Evolutionary conservation across 2,797 vertebrate species (phyloP).

Genomic region (Harpagifer antarcticus): DNA sequence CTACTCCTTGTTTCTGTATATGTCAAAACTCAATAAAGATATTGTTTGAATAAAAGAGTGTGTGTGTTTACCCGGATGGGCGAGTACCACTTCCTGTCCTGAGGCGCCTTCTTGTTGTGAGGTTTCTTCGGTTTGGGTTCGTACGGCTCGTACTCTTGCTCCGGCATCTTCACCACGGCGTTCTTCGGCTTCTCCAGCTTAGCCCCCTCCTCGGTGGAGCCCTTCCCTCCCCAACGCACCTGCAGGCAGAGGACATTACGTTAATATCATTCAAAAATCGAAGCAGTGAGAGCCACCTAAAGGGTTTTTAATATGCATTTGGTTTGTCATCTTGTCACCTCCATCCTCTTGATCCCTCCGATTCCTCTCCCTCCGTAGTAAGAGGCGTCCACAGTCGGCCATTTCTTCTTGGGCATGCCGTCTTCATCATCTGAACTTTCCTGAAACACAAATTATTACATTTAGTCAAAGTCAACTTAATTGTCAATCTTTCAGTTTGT

Average conservation of each 20-base stretch:
- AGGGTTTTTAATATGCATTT: too few species aligned
- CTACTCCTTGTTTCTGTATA: too few species aligned
- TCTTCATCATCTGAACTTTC: conserved; percentile 91
- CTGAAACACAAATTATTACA: conserved; percentile 63
- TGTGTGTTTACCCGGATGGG: conserved; percentile 87
- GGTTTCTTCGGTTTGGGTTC: conserved; percentile 92
- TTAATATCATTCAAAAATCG: background rate
- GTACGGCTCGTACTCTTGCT: conserved; percentile 92
- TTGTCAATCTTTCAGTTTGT: too few species aligned
- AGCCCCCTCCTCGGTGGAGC: conserved; percentile 94
- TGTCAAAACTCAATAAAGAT: too few species aligned
- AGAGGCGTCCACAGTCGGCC: conserved; percentile 93
- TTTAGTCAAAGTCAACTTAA: too few species aligned
- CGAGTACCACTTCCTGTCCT: conserved; percentile 92
- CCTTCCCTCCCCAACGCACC: conserved; percentile 96
- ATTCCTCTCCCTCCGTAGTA: conserved; percentile 93
- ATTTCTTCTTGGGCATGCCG: conserved; percentile 92
- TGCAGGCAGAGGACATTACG: conserved; percentile 46
- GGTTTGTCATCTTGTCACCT: conserved; percentile 81
- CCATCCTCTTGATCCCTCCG: conserved; percentile 92
- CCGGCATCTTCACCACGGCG: conserved; percentile 93
- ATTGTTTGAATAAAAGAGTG: background rate
- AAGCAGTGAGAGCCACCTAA: background rate
- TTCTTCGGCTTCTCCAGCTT: conserved; percentile 95
- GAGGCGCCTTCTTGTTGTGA: conserved; percentile 80